Evolutionary conservation across 2,797 vertebrate genomes (phyloP).

Genomic region (Eleutherodactylus coqui): DNA sequence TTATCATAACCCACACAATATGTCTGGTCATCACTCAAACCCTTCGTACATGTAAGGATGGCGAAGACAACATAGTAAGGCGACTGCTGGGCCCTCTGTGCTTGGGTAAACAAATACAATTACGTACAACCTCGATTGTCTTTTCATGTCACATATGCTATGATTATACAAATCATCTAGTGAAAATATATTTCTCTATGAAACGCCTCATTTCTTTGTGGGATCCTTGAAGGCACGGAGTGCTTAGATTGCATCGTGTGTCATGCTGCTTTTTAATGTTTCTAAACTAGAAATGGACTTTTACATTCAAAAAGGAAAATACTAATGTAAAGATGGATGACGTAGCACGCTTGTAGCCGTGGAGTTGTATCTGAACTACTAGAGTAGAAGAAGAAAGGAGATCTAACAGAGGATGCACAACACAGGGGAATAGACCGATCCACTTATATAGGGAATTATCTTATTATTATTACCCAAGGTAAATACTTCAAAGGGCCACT

Average conservation of each 20-base stretch:
- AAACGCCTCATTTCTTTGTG: conserved; percentile 47
- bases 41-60: not conserved
- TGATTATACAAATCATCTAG: conserved; percentile 58
- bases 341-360: not conserved
- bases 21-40: conserved; percentile 19
- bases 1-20: not conserved
- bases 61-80: conserved; percentile 8
- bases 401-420: not conserved
- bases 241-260: conserved; percentile 17
- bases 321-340: conserved; percentile 6
- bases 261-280: conserved; percentile 52
- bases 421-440: not conserved
- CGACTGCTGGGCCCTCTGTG: conserved; percentile 23
- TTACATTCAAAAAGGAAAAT: conserved; percentile 18
- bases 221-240: conserved; percentile 8
- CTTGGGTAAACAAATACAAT: conserved; percentile 52
- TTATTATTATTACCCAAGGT: too few species aligned
- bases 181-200: conserved; percentile 46
- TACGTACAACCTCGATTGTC: conserved; percentile 38
- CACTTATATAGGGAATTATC: too few species aligned
- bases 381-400: not conserved
- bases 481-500: too few species aligned
- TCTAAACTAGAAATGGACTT: conserved; percentile 29
- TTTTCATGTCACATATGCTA: conserved; percentile 42
- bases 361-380: not conserved